These are phyloP conservation scores for Schrankia costaestrigalis DNA, from an alignment of 2,888 invertebrate genomes.

Conservation along the genomic window DNA sequence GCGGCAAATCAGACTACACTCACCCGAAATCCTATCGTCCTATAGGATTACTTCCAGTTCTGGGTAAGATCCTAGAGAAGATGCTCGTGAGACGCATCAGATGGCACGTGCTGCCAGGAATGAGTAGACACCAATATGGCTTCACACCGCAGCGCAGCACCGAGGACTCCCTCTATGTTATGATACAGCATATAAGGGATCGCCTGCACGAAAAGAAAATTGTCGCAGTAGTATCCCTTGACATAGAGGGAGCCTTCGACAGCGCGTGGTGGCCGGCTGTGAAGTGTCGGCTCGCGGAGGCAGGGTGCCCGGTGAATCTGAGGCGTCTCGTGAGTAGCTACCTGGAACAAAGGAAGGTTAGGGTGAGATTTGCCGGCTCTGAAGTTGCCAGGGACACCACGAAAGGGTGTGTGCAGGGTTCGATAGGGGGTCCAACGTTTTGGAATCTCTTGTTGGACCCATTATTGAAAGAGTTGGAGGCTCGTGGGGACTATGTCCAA, in stretches of 20 bases:
- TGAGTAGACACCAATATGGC: constrained; percentile 13
- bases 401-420: not conserved
- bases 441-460: not conserved
- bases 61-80: not conserved
- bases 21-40: not conserved
- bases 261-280: constrained; percentile 21
- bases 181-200: not conserved
- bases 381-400: not conserved
- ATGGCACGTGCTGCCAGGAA: not conserved
- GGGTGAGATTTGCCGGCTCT: not conserved
- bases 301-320: not conserved
- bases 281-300: not conserved
- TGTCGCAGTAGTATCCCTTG: constrained; percentile 3
- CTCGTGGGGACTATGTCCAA: too few species aligned
- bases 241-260: constrained; percentile 23
- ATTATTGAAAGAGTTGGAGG: too few species aligned
- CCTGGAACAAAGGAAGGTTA: not conserved
- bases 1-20: not conserved
- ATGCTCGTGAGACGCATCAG: not conserved
- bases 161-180: constrained; percentile 10
- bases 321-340: not conserved
- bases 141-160: constrained; percentile 16
- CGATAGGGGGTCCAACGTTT: not conserved
- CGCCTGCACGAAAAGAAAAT: not conserved
- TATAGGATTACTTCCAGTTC: not conserved